These are phyloP conservation scores for Zosterops pallidus DNA, from an alignment of 2,113 vertebrate species.

Conservation along the genomic window DNA sequence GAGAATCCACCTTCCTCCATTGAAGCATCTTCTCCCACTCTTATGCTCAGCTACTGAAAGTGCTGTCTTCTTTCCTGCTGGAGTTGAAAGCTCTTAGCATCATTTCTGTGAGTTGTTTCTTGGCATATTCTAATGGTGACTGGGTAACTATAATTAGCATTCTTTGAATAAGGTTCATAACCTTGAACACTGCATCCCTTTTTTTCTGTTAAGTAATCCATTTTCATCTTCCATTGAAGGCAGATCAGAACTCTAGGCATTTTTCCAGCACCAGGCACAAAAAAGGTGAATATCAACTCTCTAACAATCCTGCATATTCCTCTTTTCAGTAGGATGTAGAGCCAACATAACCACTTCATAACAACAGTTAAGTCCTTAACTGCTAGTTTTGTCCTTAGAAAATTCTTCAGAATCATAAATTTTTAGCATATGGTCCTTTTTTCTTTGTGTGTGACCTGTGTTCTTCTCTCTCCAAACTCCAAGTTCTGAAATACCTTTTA, in stretches of 20 bases:
- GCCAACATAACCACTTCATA: background rate
- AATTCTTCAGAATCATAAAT: background rate
- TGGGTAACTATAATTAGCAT: background rate
- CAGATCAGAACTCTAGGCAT: background rate
- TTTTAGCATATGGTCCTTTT: background rate
- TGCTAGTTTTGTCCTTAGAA: background rate
- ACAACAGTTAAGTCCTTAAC: background rate
- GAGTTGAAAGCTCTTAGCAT: background rate
- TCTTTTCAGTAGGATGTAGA: background rate
- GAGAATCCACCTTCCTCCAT: background rate
- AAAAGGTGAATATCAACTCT: background rate
- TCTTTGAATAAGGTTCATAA: background rate
- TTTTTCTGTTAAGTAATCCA: background rate
- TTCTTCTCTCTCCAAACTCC: background rate
- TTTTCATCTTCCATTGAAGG: background rate
- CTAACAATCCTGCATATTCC: background rate
- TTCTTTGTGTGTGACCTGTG: background rate
- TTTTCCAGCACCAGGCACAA: background rate
- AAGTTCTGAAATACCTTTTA: background rate
- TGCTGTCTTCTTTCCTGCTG: background rate
- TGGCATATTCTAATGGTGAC: background rate
- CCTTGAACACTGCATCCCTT: background rate
- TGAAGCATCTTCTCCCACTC: background rate
- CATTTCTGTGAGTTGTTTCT: background rate
- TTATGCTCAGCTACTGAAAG: background rate